phyloP scores from a whole-genome alignment of 2,797 vertebrate genomes.

The Phaenicophaeus curvirostris region DNA sequence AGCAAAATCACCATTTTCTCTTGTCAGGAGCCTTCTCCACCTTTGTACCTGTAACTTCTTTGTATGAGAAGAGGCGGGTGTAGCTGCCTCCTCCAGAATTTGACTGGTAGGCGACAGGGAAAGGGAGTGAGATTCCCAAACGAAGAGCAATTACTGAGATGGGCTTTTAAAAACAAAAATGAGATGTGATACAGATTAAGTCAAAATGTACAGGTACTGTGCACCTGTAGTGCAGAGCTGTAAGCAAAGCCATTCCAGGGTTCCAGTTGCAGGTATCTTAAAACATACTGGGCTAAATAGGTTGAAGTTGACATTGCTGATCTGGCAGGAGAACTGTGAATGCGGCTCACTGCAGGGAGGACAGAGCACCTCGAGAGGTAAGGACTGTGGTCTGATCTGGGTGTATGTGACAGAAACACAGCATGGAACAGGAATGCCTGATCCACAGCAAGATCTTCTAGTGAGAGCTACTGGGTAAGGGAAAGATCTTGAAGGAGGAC shows the following conservation, averaged over 20 bases:
- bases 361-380: neutral
- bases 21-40: neutral
- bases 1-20: neutral
- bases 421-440: accelerated
- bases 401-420: accelerated
- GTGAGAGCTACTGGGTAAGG: accelerated
- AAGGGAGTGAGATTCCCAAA: neutral
- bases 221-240: neutral
- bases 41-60: neutral
- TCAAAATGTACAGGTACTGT: neutral
- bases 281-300: accelerated
- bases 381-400: neutral
- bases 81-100: neutral
- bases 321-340: neutral
- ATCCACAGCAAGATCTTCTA: neutral
- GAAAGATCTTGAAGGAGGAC: neutral
- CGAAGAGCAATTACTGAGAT: accelerated
- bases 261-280: neutral
- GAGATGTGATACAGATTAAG: neutral
- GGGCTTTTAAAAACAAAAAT: neutral
- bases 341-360: neutral
- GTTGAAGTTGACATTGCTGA: neutral
- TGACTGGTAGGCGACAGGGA: neutral
- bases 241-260: neutral
- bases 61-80: neutral